Conservation (phyloP, 2,113 vertebrate species). For the Chloroceryle aenea region DNA sequence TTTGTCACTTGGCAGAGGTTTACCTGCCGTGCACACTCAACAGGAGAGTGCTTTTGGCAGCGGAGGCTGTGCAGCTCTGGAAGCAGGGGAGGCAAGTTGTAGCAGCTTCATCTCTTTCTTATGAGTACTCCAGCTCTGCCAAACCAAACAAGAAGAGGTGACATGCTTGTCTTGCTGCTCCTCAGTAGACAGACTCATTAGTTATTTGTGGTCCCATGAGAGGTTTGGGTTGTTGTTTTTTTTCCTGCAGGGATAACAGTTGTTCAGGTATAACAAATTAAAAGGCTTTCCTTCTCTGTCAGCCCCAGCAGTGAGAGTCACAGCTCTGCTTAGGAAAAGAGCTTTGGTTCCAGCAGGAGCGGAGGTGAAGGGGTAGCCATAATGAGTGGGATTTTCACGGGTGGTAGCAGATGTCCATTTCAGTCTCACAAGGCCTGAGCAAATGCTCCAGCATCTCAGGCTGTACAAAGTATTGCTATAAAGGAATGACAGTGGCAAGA, state of each 20-base stretch:
- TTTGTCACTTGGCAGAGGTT: slow-evolving; percentile 62
- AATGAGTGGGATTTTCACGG: not conserved
- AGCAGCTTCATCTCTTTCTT: slow-evolving; percentile 21
- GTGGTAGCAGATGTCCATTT: not conserved
- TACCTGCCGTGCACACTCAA: not conserved
- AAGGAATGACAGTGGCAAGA: not conserved
- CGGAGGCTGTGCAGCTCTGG: not conserved
- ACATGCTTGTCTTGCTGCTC: not conserved
- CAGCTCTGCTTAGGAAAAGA: not conserved
- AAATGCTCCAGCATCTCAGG: not conserved
- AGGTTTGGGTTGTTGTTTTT: not conserved
- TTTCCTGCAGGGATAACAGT: slow-evolving; percentile 19
- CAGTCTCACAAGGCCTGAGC: not conserved
- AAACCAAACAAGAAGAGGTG: slow-evolving; percentile 31
- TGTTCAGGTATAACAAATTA: slow-evolving; percentile 20
- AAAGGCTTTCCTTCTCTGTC: slow-evolving; percentile 42
- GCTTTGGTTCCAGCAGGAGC: not conserved
- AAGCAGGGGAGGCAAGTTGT: slow-evolving; percentile 58
- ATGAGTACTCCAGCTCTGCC: slow-evolving; percentile 1
- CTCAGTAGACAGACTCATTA: not conserved
- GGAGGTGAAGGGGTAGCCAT: not conserved
- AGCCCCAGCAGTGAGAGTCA: not conserved
- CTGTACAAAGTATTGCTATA: not conserved
- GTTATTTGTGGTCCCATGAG: slow-evolving; percentile 16
- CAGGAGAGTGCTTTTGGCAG: slow-evolving; percentile 19